Evolutionary conservation across 2,797 vertebrate species (phyloP).

Genomic region (Fistularia tabacaria): DNA sequence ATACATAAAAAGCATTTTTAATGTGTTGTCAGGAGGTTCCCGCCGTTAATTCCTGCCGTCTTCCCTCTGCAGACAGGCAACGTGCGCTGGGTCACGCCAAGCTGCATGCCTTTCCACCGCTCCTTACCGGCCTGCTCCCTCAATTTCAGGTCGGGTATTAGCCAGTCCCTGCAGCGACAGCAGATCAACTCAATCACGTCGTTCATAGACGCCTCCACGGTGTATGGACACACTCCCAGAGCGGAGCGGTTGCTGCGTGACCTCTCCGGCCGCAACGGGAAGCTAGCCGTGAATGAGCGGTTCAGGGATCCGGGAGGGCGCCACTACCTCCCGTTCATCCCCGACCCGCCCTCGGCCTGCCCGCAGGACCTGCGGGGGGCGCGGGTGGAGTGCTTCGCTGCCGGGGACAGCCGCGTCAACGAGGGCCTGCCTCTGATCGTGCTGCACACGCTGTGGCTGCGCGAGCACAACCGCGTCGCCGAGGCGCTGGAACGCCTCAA

Average conservation of each 20-base stretch:
- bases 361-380: conserved; percentile 50
- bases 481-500: conserved; percentile 76
- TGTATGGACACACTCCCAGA: conserved; percentile 80
- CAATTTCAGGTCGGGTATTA: conserved; percentile 24
- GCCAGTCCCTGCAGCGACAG: conserved; percentile 70
- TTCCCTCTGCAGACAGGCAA: conserved; percentile 71
- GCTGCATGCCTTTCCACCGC: conserved; percentile 87
- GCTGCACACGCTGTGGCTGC: conserved; percentile 88
- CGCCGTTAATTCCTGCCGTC: not conserved
- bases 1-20: not conserved
- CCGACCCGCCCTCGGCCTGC: conserved; percentile 70
- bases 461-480: conserved; percentile 92
- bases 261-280: conserved; percentile 75
- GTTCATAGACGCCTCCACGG: conserved; percentile 88
- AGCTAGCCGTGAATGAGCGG: conserved; percentile 75
- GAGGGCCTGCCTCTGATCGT: conserved; percentile 80
- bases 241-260: conserved; percentile 76
- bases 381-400: conserved; percentile 85
- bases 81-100: conserved; percentile 13
- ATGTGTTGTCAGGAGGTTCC: not conserved
- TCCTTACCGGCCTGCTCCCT: conserved; percentile 78
- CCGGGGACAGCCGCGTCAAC: conserved; percentile 85
- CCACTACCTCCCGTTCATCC: conserved; percentile 79
- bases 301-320: conserved; percentile 71
- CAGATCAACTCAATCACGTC: conserved; percentile 88